Base-by-base conservation (phyloP, 2,797 vertebrate genomes). In the Cryptoprocta ferox region DNA sequence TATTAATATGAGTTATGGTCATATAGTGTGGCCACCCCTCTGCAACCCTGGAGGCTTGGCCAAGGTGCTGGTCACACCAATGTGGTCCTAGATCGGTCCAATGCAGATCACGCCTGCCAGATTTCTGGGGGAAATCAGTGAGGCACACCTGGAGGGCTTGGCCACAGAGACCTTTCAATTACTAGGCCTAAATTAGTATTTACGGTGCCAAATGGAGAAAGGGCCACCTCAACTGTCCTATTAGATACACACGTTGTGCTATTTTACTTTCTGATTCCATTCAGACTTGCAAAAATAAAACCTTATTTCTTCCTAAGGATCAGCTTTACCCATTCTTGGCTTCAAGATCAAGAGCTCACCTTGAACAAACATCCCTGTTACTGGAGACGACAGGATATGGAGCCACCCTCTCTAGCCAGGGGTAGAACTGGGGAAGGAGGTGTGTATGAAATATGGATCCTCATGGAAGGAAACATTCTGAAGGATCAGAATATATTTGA, bases 401-500 rank as follows among this genome's bases (percentile, higher is more conserved):
- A 61, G 50, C n/a, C 9, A 7, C 45, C 81, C 4, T 37, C 13
- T 35, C 1, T 6, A n/a, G 35, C 48, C 16, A 53, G 9, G 45
- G 26, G 13, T 2, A 2, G 21, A 6, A 10, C 4, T 0, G 2
- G 61, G 30, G 59, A 76, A 61, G 59, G 73, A 28, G 7, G 45
- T 14, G 2, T 1, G 28, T 30, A 39, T 32, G 50, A 83, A 89
- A n/a, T 21, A 65, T 1, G 9, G 42, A 18, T 66, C 42, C 70
- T 88, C 9, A 14, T 0, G 50, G 59, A 94, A 95, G 68, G 12
- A 73, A 16, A 48, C 35, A 80, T 42, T 45, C 70, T 81, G 53
- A 78, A 94, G 86, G 39, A 45, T 88, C 59, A 59, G 71, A 73
- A 98, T 96, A 95, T 91, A 98, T 2, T 96, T 95, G 98, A 98